A percentile compares a stretch with the other conserved stretches of the same genome.
These are phyloP conservation scores for Melanostoma scalare DNA, from an alignment of 2,888 invertebrate genomes.

Conservation along the genomic window DNA sequence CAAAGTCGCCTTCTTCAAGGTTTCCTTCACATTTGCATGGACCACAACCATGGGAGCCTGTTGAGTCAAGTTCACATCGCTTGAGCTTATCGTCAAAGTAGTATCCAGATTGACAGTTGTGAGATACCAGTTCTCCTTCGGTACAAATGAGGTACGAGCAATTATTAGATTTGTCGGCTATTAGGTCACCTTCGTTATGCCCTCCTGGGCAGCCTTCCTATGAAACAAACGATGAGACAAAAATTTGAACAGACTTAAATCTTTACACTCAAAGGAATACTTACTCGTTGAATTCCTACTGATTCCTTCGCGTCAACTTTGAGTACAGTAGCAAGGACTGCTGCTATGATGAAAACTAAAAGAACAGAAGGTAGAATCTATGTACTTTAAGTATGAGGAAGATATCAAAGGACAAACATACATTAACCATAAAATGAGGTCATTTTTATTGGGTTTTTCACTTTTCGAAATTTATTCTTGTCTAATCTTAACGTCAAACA, in stretches of 20 bases:
- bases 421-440: neutral
- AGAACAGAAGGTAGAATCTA: conserved; percentile 2
- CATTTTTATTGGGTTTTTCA: too few relatives aligned
- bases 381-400: neutral
- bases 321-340: conserved; percentile 51
- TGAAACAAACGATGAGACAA: neutral
- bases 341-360: conserved; percentile 61
- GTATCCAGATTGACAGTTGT: conserved; percentile 68
- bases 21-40: conserved; percentile 16
- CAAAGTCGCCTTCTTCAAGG: conserved; percentile 44
- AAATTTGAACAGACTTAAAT: neutral
- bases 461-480: conserved; percentile 51
- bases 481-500: too few relatives aligned
- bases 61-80: neutral
- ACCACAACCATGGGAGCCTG: neutral
- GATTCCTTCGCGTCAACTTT: conserved; percentile 37
- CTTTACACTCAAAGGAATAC: neutral
- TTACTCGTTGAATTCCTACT: conserved; percentile 46
- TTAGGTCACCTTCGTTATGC: conserved; percentile 34
- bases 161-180: conserved; percentile 62
- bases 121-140: conserved; percentile 70
- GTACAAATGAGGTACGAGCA: conserved; percentile 70
- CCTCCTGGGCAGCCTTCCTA: conserved; percentile 44
- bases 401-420: conserved; percentile 7
- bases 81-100: conserved; percentile 71